Evolutionary conservation across 2,113 vertebrate genomes (phyloP).

Genomic region (Orientallactaga bullata): DNA sequence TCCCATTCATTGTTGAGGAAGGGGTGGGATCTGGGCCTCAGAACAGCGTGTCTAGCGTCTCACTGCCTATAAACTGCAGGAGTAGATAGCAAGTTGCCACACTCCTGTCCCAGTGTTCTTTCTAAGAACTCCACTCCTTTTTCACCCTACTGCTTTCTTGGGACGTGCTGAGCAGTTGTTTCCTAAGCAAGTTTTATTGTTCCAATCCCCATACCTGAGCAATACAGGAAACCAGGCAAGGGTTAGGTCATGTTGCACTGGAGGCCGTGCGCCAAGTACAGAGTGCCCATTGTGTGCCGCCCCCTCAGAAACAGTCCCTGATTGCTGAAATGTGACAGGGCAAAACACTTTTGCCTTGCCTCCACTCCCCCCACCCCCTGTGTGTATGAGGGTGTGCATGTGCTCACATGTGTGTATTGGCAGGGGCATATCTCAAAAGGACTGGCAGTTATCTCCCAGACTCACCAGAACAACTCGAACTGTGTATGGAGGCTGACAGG

Average conservation of each 20-base stretch:
- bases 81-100: not conserved
- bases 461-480: not conserved
- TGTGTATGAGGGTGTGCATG: constrained; percentile 34
- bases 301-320: constrained; percentile 82
- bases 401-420: not conserved
- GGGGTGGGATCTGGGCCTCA: not conserved
- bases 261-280: constrained; percentile 76
- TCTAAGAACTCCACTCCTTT: not conserved
- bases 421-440: not conserved
- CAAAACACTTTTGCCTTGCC: constrained; percentile 80
- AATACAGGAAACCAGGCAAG: not conserved
- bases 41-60: not conserved
- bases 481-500: constrained; percentile 24
- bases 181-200: not conserved
- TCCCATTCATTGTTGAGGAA: not conserved
- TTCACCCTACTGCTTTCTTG: not conserved
- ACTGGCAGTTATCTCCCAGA: not conserved
- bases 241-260: constrained; percentile 76
- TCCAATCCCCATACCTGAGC: rapidly evolving
- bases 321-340: constrained; percentile 84
- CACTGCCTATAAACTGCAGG: not conserved
- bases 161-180: not conserved
- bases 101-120: not conserved
- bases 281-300: constrained; percentile 82
- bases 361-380: constrained; percentile 74